Evolutionary conservation across 2,888 invertebrate species (phyloP), one percentile per base, ranked within the genome.

Genomic region (Rhingia campestris): DNA sequence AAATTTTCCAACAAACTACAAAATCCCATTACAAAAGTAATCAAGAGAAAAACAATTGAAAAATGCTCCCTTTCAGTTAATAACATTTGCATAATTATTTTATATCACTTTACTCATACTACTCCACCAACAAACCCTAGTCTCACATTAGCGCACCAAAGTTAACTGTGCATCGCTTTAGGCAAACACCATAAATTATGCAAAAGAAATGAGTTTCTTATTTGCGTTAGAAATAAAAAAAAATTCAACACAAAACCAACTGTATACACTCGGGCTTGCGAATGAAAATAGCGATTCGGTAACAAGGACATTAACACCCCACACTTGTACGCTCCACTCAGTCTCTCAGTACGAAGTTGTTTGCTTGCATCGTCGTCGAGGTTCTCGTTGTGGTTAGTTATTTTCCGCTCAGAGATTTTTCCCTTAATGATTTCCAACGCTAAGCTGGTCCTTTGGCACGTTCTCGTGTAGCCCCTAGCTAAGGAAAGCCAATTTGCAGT

Each of bases 31-130:
- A 66, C 64, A 80, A 70, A 80, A 75, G 80, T 75, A 84, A 84
- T 84, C 84, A 84, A 59, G 70, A 61, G 84, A 73, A 84, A 84
- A 80, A 84, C 84, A 84, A 80, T 84, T 75, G 80, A 64, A 64
- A 80, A 74, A 37, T 56, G 73, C 69, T 79, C 32, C 59, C 56
- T 51, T 59, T 12, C 49, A 70, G 69, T 80, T 80, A 74, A 80
- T 84, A 84, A 70, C 75, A 84, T 84, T 84, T 84, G 59, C 84
- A 84, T 84, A 84, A 84, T 84, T 84, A 84, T 80, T 80, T 80
- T 70, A 84, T 73, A 64, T 64, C 70, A 64, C 70, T 53, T 72
- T 70, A 66, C 58, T 35, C 69, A 63, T 30, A 12, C 45, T 33
- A n/a, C 4, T 30, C 10, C n/a, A 4, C 4, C 37, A 6, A 14